Evolutionary conservation across 2,113 vertebrate species (phyloP), one percentile per base, ranked within the genome.

Genomic region (Atlantisia rogersi): DNA sequence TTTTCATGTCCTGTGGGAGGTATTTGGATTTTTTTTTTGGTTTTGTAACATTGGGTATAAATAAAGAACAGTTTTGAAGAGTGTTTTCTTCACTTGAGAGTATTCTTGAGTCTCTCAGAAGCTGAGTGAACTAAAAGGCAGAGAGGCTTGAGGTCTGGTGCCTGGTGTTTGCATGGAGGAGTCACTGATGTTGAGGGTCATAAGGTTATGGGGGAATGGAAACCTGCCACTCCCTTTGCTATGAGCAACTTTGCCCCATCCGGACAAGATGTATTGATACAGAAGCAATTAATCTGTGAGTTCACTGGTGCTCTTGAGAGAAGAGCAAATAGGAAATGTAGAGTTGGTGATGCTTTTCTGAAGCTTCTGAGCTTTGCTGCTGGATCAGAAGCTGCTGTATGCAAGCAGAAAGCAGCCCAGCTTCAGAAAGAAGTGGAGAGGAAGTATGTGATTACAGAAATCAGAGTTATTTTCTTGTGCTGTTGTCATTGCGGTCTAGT

Each of bases 31-130:
- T 52, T 52, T 53, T 9, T 24, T 4, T 28, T n/a, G 6, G n/a
- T 71, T 53, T 46, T 73, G 59, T 52, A 50, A 58, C 6, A 19
- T 40, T 91, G 68, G 48, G 20, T 73, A 37, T 58, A 89, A 97
- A 96, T 96, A 96, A 97, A 97, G 80, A 29, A 71, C 32, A 35
- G 31, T 85, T 95, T 69, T 91, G 37, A 87, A 68, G 86, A 88
- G 22, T 83, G 60, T 62, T 96, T 95, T 62, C 18, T 46, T 46
- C 44, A 44, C 44, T 19, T 18, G 16, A 58, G 77, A 91, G 20
- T 79, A 21, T 84, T 91, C 35, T 70, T 82, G 78, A 29, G 32
- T 62, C 44, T 86, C 17, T 46, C 60, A 69, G 71, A 75, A 68
- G 46, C 42, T 31, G 12, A 48, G 58, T 56, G 74, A 14, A 19